These are phyloP conservation scores for Pterocles orientalis DNA, from an alignment of 2,113 vertebrate genomes.

Conservation along the genomic window DNA sequence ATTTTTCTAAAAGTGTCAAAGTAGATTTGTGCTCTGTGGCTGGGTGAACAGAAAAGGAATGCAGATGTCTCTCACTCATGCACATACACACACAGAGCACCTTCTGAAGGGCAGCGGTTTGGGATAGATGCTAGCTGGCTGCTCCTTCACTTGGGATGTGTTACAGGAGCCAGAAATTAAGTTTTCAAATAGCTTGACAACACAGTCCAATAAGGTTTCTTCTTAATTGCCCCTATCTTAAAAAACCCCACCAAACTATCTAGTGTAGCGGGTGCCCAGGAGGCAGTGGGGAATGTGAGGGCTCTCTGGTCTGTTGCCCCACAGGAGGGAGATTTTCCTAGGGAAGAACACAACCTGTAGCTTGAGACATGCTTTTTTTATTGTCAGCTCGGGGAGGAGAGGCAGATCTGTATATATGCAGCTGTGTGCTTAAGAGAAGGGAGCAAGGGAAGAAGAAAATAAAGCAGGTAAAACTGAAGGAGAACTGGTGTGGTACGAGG, in stretches of 20 bases:
- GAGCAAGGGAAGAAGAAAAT: background rate
- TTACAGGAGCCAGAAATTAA: background rate
- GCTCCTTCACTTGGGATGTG: background rate
- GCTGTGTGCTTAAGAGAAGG: background rate
- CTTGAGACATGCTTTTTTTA: background rate
- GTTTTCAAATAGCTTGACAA: constrained; percentile 43
- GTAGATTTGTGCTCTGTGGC: constrained; percentile 80
- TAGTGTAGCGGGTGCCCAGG: background rate
- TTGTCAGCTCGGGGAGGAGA: background rate
- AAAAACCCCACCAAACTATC: background rate
- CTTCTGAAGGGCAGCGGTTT: constrained; percentile 41
- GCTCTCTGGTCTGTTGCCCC: background rate
- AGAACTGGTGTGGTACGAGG: background rate
- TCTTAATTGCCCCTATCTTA: background rate
- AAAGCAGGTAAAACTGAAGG: constrained; percentile 5
- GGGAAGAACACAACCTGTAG: background rate
- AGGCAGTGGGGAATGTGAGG: background rate
- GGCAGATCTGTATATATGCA: background rate
- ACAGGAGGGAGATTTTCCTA: background rate
- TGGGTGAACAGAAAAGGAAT: constrained; percentile 78
- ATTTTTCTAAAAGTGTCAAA: constrained; percentile 85
- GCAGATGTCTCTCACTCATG: constrained; percentile 71
- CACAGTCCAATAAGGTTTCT: background rate
- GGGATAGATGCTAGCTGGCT: background rate
- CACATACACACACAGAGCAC: constrained; percentile 15